These are phyloP conservation scores for Tauraco hartlaubi DNA, from an alignment of 2,797 vertebrate species.

Conservation along the genomic window DNA sequence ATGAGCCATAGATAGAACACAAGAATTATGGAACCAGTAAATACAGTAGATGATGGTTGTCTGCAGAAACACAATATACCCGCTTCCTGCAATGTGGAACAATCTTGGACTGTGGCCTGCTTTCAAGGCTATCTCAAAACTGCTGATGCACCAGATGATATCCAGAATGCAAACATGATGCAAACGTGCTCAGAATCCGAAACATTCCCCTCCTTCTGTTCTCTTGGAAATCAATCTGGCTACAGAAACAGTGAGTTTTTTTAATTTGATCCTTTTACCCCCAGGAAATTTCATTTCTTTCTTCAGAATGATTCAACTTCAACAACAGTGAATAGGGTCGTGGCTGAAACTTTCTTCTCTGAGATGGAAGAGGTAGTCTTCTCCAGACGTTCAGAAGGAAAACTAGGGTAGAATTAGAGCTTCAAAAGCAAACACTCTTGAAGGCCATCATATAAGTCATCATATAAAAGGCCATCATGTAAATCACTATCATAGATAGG, in stretches of 20 bases:
- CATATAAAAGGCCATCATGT: neutral
- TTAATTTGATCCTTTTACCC: neutral
- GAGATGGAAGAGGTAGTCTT: neutral
- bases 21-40: neutral
- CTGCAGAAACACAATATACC: neutral
- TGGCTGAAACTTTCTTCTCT: neutral
- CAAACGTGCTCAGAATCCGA: neutral
- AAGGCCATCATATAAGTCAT: neutral
- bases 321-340: neutral
- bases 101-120: neutral
- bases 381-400: neutral
- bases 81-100: neutral
- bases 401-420: neutral
- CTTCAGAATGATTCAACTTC: neutral
- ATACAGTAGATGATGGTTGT: neutral
- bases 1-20: neutral
- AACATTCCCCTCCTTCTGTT: neutral
- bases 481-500: neutral
- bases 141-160: neutral
- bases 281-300: neutral
- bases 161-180: neutral
- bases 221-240: neutral
- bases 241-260: neutral
- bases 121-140: neutral
- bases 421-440: neutral